A percentile compares a stretch with the other conserved stretches of the same genome.
phyloP scores from a whole-genome alignment of 2,888 invertebrate genomes.

The Linyphia triangularis region DNA sequence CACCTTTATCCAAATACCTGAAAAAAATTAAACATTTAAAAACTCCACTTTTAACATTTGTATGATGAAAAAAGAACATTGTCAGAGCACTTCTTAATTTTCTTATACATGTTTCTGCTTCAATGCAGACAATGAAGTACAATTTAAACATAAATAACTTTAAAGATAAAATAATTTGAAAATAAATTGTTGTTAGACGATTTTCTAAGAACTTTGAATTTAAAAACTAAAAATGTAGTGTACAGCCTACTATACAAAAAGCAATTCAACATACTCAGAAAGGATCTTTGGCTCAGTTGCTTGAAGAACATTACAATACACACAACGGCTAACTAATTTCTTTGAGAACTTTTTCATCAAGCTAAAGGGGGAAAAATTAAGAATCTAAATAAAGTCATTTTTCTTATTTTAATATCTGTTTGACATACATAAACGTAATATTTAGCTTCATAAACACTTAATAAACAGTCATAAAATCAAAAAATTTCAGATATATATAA shows the following conservation, averaged over 20 bases:
- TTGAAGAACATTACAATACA: conserved; percentile 94
- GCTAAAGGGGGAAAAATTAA: conserved; percentile 83
- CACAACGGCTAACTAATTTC: conserved; percentile 96
- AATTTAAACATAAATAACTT: no score
- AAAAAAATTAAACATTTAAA: background rate
- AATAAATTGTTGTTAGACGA: no score
- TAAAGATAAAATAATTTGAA: no score
- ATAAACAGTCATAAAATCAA: background rate
- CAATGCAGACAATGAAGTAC: no score
- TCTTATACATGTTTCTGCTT: no score
- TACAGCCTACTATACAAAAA: background rate
- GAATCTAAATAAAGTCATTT: background rate
- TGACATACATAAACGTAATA: background rate
- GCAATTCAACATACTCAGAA: conserved; percentile 84
- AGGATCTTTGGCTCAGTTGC: conserved; percentile 90
- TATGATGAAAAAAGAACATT: background rate
- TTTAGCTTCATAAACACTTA: background rate
- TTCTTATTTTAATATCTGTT: no score
- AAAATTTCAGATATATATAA: background rate
- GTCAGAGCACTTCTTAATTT: no score
- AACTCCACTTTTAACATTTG: no score
- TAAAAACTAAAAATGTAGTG: background rate
- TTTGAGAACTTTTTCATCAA: conserved; percentile 97
- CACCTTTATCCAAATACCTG: conserved; percentile 92
- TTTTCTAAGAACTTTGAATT: background rate